phyloP scores from a whole-genome alignment of 2,888 invertebrate species.

The Pandemis cinnamomeana region DNA sequence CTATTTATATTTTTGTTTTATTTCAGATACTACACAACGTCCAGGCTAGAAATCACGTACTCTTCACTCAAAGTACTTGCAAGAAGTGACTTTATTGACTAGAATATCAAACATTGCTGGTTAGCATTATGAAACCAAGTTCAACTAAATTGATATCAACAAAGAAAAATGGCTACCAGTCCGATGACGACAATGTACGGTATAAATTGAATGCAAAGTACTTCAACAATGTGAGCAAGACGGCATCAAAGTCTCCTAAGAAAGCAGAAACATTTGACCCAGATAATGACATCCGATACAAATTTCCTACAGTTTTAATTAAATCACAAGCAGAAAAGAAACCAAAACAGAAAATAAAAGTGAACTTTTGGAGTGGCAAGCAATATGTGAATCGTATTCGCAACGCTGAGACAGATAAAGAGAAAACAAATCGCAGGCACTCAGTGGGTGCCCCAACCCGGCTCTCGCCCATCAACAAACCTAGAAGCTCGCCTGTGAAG shows the following conservation, averaged over 20 bases:
- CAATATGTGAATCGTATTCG: conserved; percentile 59
- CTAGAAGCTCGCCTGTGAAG: conserved; percentile 64
- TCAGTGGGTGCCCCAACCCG: conserved; percentile 59
- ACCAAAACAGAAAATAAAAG: conserved; percentile 74
- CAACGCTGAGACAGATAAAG: conserved; percentile 55
- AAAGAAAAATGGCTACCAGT: conserved; percentile 68
- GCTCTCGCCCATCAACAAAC: conserved; percentile 51
- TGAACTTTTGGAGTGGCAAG: conserved; percentile 80
- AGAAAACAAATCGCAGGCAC: conserved; percentile 64
- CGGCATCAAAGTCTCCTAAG: conserved; percentile 53
- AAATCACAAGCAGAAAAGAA: conserved; percentile 64
- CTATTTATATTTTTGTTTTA: conserved; percentile 34
- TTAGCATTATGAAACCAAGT: conserved; percentile 34
- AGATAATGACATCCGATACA: conserved; percentile 73
- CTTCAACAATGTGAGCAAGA: conserved; percentile 58
- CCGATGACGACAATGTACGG: conserved; percentile 75
- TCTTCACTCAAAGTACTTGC: background rate
- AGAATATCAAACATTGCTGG: conserved; percentile 1
- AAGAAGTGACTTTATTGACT: background rate
- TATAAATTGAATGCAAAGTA: conserved; percentile 73
- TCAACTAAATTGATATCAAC: conserved; percentile 51
- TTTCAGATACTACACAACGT: conserved; percentile 55
- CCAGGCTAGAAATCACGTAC: conserved; percentile 37
- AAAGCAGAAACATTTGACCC: conserved; percentile 48
- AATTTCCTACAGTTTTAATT: conserved; percentile 63